phyloP scores from a whole-genome alignment of 2,113 vertebrate species.

The Melanerpes formicivorus region DNA sequence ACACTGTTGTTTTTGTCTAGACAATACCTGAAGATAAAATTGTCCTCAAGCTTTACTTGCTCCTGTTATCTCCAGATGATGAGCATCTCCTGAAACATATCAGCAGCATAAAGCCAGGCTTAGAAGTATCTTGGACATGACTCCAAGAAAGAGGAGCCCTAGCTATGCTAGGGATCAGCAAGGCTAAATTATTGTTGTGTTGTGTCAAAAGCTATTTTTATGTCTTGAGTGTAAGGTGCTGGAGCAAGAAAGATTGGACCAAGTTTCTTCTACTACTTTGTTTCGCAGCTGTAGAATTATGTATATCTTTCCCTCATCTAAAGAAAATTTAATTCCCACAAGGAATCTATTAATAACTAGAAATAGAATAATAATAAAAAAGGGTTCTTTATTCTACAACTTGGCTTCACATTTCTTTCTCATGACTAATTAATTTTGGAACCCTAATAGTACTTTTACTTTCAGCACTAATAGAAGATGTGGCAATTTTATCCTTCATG shows the following conservation, averaged over 20 bases:
- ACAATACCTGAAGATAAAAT: neutral
- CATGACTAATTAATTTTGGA: neutral
- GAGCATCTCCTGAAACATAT: neutral
- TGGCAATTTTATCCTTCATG: neutral
- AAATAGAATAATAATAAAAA: neutral
- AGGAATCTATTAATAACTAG: neutral
- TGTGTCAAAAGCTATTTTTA: too few relatives aligned
- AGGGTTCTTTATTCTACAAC: neutral
- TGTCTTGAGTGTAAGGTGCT: fast-evolving
- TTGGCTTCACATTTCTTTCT: neutral
- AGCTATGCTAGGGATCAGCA: neutral
- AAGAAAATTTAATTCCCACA: neutral
- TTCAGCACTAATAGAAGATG: neutral
- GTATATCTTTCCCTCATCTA: neutral
- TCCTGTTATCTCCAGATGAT: too few relatives aligned
- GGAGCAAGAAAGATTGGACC: neutral
- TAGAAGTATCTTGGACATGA: neutral
- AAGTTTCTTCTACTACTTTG: neutral
- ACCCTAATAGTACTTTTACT: neutral
- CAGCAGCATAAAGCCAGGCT: neutral
- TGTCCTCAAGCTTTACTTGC: neutral
- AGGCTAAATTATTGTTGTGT: neutral
- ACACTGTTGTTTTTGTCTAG: neutral
- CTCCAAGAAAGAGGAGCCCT: neutral
- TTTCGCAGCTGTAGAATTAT: neutral